Evolutionary conservation across 1,140 invertebrate species (phyloP), one percentile per base, ranked within the genome.

Genomic region (Pectinophora gossypiella): DNA sequence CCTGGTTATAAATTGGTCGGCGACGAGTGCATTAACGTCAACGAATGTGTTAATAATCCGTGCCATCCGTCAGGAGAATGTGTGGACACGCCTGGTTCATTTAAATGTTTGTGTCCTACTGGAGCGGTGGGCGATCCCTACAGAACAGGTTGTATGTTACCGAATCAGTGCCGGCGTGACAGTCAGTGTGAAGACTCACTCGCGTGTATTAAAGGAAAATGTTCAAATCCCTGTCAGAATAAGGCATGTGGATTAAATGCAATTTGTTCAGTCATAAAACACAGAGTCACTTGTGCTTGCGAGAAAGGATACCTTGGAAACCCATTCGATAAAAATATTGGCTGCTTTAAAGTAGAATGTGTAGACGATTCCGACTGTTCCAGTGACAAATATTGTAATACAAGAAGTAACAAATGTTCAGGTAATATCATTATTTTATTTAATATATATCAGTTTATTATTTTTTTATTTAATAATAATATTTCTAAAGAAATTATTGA

Each of bases 271-370:
- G 91, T 94, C 0, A 82, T 91, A 15, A 91, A 93, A 67, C 95
- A 97, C 56, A 88, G 86, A 50, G 89, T 93, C 1, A 73, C 89
- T 12, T 96, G 94, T 70, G 83, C 89, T 36, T 97, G 96, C 77
- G 93, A 94, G 40, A 89, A 91, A 50, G 95, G 95, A 13, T 93
- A 93, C 73, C 88, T 95, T 10, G 96, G 96, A 3, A 95, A 97
- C 88, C 90, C 95, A 1, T 90, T 91, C 55, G 92, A 95, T 76
- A 79, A 87, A 35, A 89, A 88, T 55, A 88, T 94, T 9, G 94
- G 94, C 7, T 95, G 94, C 64, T 95, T 95, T 79, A 93, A 93
- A 88, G 95, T 95, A 1, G 95, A 96, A 87, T 97, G 95, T 76
- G 83, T 94, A 0, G 89, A 90, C 5, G 90, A 94, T 78, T 90